These are phyloP conservation scores for Cololabis saira DNA, from an alignment of 2,113 vertebrate genomes.

Conservation along the genomic window DNA sequence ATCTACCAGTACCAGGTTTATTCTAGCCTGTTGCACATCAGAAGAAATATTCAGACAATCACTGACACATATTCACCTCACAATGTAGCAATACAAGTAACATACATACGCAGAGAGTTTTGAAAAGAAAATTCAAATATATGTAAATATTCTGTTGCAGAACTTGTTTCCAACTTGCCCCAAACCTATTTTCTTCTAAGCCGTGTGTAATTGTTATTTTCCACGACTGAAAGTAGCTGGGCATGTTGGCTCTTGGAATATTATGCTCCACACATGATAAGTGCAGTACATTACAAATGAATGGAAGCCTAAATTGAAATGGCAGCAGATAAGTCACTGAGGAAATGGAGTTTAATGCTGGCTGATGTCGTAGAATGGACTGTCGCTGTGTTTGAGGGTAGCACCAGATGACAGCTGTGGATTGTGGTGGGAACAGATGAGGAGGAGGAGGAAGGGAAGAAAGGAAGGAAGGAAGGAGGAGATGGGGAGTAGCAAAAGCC, in stretches of 20 bases:
- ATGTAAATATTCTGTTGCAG: conserved; percentile 9
- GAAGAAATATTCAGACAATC: conserved; percentile 16
- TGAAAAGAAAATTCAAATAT: not conserved
- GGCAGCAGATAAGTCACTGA: conserved; percentile 66
- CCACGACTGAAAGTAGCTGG: conserved; percentile 16
- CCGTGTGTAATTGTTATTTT: conserved; percentile 16
- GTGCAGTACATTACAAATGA: conserved; percentile 55
- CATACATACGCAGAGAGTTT: not conserved
- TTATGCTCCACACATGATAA: conserved; percentile 46
- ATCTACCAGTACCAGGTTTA: conserved; percentile 34
- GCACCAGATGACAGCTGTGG: conserved; percentile 31
- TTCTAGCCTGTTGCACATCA: not conserved
- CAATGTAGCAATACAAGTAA: conserved; percentile 1
- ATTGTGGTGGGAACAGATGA: conserved; percentile 37
- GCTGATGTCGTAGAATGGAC: conserved; percentile 57
- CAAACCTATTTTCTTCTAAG: conserved; percentile 17
- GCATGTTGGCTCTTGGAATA: conserved; percentile 36
- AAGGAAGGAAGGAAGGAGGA: not conserved
- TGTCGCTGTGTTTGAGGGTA: conserved; percentile 36
- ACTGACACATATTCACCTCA: conserved; percentile 10
- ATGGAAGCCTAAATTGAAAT: conserved; percentile 71
- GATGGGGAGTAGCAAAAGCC: not conserved
- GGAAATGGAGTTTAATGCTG: conserved; percentile 72
- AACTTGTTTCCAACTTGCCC: conserved; percentile 12
- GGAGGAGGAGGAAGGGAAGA: conserved; percentile 7